A percentile compares a stretch with the other conserved stretches of the same genome.
Conservation (phyloP, 2,113 vertebrate species). For the Chrysochloris asiatica region DNA sequence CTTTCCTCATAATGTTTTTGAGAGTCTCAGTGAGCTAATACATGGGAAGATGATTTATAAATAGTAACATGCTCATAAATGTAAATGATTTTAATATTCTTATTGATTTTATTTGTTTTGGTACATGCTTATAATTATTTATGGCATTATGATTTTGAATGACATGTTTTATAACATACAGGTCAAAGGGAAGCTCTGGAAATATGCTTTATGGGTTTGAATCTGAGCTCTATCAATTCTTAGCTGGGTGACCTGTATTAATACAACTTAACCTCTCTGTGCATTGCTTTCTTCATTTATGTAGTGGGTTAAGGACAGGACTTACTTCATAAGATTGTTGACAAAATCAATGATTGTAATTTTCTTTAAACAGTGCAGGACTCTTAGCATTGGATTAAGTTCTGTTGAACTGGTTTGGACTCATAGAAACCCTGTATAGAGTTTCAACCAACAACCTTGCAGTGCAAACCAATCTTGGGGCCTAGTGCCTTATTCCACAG, state of each 20-base stretch:
- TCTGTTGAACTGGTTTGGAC: too few relatives aligned
- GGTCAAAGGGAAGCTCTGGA: neutral
- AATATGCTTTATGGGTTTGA: neutral
- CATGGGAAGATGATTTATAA: conserved; percentile 1
- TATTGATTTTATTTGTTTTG: conserved; percentile 11
- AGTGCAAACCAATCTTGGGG: too few relatives aligned
- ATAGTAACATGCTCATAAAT: neutral
- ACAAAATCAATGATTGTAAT: neutral
- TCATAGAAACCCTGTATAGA: too few relatives aligned
- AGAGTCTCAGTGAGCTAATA: neutral
- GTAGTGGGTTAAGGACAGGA: conserved; percentile 43
- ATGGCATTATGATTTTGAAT: conserved; percentile 26
- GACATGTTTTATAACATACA: neutral
- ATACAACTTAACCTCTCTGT: neutral
- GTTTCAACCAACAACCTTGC: too few relatives aligned
- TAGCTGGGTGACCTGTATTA: conserved; percentile 2
- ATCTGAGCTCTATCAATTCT: neutral
- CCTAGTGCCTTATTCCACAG: too few relatives aligned
- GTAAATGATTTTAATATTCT: neutral
- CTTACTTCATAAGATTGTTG: neutral
- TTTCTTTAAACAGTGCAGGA: neutral
- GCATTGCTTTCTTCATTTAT: conserved; percentile 1
- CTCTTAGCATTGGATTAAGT: neutral
- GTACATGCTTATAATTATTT: neutral
- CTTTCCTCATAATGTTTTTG: neutral